Percentiles rank a stretch among this genome's conserved stretches.
phyloP scores from a whole-genome alignment of 2,888 invertebrate species.

The Ptychoptera albimana region DNA sequence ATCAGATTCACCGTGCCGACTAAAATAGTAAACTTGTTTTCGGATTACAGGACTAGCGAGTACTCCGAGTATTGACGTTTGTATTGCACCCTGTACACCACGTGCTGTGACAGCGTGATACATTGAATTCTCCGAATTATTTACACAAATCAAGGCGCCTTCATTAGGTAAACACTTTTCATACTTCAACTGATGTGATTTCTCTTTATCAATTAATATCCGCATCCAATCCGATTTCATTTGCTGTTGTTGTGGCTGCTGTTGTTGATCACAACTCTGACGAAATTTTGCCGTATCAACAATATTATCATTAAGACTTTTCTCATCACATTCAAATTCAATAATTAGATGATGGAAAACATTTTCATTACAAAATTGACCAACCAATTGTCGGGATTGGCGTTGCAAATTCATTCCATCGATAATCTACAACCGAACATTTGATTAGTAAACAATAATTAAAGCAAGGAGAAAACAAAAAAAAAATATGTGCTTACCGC shows the following conservation, averaged over 20 bases:
- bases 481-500: conserved; percentile 44
- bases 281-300: conserved; percentile 33
- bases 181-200: conserved; percentile 9
- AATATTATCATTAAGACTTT: conserved; percentile 31
- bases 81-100: conserved; percentile 17
- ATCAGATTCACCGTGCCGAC: conserved; percentile 88
- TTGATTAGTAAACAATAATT: neutral
- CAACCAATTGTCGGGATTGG: conserved; percentile 60
- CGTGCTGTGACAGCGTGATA: conserved; percentile 16
- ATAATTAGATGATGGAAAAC: conserved; percentile 80
- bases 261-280: conserved; percentile 11
- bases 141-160: conserved; percentile 15
- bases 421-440: conserved; percentile 49
- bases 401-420: conserved; percentile 86
- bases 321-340: conserved; percentile 78
- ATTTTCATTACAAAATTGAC: conserved; percentile 54
- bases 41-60: conserved; percentile 71
- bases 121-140: conserved; percentile 16
- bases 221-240: conserved; percentile 14
- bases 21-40: conserved; percentile 77
- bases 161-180: conserved; percentile 16
- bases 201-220: conserved; percentile 13
- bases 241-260: too few species aligned
- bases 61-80: conserved; percentile 47
- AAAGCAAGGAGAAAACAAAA: neutral